These are phyloP conservation scores for Macroramphosus scolopax DNA, from an alignment of 2,797 vertebrate species.

Conservation along the genomic window DNA sequence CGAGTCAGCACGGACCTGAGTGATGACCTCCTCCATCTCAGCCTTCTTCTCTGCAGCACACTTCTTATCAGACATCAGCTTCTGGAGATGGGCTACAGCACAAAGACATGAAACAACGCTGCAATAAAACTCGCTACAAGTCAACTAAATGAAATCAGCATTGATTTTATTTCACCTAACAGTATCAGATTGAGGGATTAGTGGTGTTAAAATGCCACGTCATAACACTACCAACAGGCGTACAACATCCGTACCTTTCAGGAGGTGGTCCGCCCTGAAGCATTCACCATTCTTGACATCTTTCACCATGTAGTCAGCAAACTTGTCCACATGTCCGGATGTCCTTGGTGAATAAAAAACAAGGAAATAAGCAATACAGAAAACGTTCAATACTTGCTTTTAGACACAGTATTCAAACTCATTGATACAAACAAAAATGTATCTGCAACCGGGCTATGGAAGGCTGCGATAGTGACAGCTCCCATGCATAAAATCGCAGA, in stretches of 20 bases:
- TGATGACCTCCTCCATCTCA: conserved; percentile 93
- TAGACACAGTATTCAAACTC: not conserved
- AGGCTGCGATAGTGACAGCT: conserved; percentile 54
- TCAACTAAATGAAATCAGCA: too few relatives aligned
- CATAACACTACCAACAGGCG: too few relatives aligned
- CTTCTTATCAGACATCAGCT: conserved; percentile 97
- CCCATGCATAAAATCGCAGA: conserved; percentile 75
- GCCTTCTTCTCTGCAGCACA: conserved; percentile 89
- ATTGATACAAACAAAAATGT: conserved; percentile 34
- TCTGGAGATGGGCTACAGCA: conserved; percentile 90
- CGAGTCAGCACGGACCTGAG: conserved; percentile 79
- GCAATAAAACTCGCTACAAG: not conserved
- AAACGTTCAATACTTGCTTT: not conserved
- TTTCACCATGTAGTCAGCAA: conserved; percentile 99
- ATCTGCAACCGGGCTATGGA: conserved; percentile 78
- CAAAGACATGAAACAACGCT: not conserved
- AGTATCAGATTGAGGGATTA: too few relatives aligned
- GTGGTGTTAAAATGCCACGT: too few relatives aligned
- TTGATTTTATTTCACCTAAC: too few relatives aligned
- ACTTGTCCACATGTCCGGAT: conserved; percentile 97
- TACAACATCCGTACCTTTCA: conserved; percentile 88
- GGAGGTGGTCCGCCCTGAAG: conserved; percentile 95
- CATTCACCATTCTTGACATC: conserved; percentile 98
- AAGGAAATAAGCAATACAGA: not conserved
- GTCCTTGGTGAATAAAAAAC: conserved; percentile 79